Evolutionary conservation across 2,797 vertebrate species (phyloP), one percentile per base, ranked within the genome.

Genomic region (Chaunax sp.): DNA sequence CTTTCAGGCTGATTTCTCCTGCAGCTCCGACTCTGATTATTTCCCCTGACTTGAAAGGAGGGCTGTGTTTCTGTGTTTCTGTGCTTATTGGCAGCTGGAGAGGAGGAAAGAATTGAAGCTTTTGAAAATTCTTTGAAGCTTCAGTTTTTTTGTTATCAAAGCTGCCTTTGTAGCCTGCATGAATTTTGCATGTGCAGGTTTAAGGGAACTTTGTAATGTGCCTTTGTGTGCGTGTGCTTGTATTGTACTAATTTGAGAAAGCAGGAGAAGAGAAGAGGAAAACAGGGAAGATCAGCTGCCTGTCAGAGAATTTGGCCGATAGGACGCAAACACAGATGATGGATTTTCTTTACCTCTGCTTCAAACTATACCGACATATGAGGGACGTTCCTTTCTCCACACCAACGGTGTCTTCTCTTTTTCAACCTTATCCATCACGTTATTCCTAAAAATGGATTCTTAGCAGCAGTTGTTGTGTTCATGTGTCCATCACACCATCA

Each of bases 141-240:
- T 73, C 57, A 3, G 1, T 46, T 85, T 84, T 85, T 83, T 88
- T 75, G 87, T 86, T 83, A 78, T 89, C 91, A 90, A 91, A 90
- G 86, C 75, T 43, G 58, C 62, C 85, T 87, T 87, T 89, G 84
- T 90, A 81, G 79, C 73, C 68, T 15, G 51, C 78, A 90, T 89
- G 78, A 85, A 89, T 89, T 81, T 89, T 87, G 80, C 70, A 87
- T 89, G 87, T 66, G 84, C 64, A 85, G 78, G 75, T 90, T 87
- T 84, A 59, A 83, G 72, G 70, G 75, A 76, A 78, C 55, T 71
- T 71, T 79, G 58, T 60, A 47, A 44, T 63, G 52, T 61, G 51
- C 3, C 2, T 50, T 19, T 54, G 59, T 43, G 51, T 33, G 11
- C 44, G 8, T 28, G 6, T 59, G 35, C 43, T 55, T 35, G 16